Evolutionary conservation across 92 coral and sea anemone species (phyloP).

Genomic region (Anthopleura xanthogrammica): DNA sequence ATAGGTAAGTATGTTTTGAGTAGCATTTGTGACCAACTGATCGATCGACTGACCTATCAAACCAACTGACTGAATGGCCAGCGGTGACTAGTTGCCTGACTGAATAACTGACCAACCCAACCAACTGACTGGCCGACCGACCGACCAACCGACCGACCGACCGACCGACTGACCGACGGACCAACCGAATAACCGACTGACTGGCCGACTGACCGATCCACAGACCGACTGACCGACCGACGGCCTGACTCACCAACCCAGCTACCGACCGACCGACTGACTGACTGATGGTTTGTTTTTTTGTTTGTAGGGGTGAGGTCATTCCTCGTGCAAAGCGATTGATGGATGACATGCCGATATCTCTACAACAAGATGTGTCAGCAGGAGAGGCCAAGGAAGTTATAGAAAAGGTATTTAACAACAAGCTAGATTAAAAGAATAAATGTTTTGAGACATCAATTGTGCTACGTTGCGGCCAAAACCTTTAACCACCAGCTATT

Average conservation of each 20-base stretch:
- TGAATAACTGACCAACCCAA: not conserved
- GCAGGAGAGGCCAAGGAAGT: conserved; percentile 51
- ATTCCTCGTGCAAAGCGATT: conserved; percentile 71
- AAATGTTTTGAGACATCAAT: too few species aligned
- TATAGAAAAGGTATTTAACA: conserved; percentile 51
- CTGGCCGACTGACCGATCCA: not conserved
- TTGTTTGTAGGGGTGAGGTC: conserved; percentile 60
- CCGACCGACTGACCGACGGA: not conserved
- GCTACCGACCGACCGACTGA: not conserved
- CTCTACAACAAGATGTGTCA: conserved; percentile 73
- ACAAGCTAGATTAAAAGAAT: too few species aligned
- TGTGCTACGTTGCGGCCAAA: too few species aligned
- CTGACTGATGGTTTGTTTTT: not conserved
- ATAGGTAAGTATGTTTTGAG: conserved; percentile 38
- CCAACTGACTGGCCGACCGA: not conserved
- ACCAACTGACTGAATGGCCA: not conserved
- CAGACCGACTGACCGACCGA: not conserved
- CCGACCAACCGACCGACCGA: not conserved
- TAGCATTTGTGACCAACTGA: not conserved
- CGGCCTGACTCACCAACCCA: not conserved
- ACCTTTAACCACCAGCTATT: too few species aligned
- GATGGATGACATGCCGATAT: conserved; percentile 78
- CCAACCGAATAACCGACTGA: not conserved
- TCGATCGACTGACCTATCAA: not conserved
- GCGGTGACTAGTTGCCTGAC: not conserved